Base-by-base conservation (phyloP, 2,888 invertebrate species). In the Cryptophagus acutangulus region DNA sequence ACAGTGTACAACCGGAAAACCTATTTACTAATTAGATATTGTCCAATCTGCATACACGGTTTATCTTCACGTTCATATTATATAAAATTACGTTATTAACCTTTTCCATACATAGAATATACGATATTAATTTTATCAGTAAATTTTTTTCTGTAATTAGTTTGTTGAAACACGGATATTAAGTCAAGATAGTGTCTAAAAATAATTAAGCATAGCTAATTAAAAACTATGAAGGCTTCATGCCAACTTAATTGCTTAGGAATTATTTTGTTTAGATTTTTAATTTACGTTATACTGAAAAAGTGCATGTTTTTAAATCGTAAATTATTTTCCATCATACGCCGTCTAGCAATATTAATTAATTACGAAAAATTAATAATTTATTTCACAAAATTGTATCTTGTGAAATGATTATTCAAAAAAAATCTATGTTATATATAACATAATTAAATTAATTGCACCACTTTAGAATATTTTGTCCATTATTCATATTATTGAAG, bases 21-120 rank as follows among this genome's bases (percentile, higher is more conserved):
- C 63, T 65, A 62, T 65, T 66, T 64, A 57, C 62, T 65, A 65
- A 66, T 66, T 60, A 65, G 57, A 52, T 59, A 13, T 15, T 10
- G 8, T 31, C 8, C 16, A 12, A 8, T 31, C 3, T 29, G 29
- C 29, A 12, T 10, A 20, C 20, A 20, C n/a, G n/a, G n/a, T n/a
- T n/a, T n/a, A n/a, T n/a, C 24, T 8, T 20, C 24, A 8, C n/a
- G 6, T 20, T 20, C n/a, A 20, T 20, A 20, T 20, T 20, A 20
- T 20, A 20, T 20, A 8, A 8, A n/a, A 20, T 20, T 8, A 20
- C 6, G 24, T 20, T 20, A n/a, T 20, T 6, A 8, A 20, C n/a
- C 6, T 20, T n/a, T 20, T 20, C n/a, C n/a, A 20, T 20, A 20
- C n/a, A 6, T 20, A 20, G 24, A n/a, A n/a, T n/a, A n/a, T n/a